Base-by-base conservation (phyloP, 2,113 vertebrate species). In the Scortum barcoo region DNA sequence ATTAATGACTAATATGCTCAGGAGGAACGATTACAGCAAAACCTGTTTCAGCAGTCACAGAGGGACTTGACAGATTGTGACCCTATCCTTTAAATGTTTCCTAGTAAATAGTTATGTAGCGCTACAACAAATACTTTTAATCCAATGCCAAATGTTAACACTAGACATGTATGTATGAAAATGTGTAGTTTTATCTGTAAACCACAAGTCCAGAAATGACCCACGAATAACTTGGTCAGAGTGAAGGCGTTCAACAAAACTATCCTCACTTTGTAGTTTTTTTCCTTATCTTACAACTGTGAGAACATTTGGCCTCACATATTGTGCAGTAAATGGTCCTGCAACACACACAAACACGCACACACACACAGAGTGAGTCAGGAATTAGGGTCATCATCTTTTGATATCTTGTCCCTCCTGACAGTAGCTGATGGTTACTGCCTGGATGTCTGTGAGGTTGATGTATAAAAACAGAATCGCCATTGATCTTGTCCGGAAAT, bases 401-500 rank as follows among this genome's bases (percentile, higher is more conserved):
- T 77, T 62, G 20, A 81, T 86, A 13, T 70, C 62, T 72, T 86
- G 71, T 83, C 48, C 26, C 63, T 87, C 80, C 79, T 89, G 84
- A 85, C 86, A 93, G 93, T 77, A 90, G 75, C 76, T 73, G 85
- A 73, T 62, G 78, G 53, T 75, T 48, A 26, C 68, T 78, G 46
- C 78, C 68, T 87, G 86, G 76, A 89, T 58, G 71, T 63, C 81
- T 87, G 62, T 78, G 61, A 61, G 36, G 50, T 56, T 88, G 70
- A 92, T 76, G 61, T 78, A 80, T 40, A 61, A 85, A 89, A 78
- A 72, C 72, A 84, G n/a, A 80, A 80, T 12, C 61, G 13, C 26
- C 66, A 87, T 92, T 79, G 86, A 91, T 94, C 91, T 67, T 77
- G 60, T 81, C 57, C 71, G 72, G 81, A 71, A 50, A 63, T 87